Conservation (phyloP, 2,797 vertebrate species). For the Darevskia mixta region DNA sequence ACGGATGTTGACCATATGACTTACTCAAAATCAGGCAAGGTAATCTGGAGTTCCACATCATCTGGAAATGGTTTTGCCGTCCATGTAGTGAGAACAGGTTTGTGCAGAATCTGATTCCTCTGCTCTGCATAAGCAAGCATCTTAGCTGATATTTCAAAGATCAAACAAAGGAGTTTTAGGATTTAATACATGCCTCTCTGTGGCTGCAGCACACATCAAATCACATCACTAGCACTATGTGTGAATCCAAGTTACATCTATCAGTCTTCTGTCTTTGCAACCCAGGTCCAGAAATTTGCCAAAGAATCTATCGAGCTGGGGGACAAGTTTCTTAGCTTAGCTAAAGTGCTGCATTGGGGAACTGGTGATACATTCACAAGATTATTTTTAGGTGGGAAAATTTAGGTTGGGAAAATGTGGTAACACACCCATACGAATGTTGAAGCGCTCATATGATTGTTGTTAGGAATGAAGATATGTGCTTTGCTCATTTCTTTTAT, state of each 20-base stretch:
- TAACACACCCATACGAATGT: not conserved
- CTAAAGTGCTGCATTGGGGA: not conserved
- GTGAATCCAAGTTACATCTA: not conserved
- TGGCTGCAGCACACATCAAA: slow-evolving; percentile 6
- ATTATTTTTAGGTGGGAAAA: not conserved
- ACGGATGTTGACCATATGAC: slow-evolving; percentile 25
- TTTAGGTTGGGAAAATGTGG: not conserved
- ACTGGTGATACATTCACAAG: not conserved
- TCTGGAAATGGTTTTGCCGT: not conserved
- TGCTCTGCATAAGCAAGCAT: not conserved
- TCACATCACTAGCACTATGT: not conserved
- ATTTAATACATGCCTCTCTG: not conserved
- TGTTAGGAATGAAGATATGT: not conserved
- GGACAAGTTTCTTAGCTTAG: not conserved
- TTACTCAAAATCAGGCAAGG: slow-evolving; percentile 29
- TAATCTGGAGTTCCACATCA: slow-evolving; percentile 28
- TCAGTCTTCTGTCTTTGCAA: not conserved
- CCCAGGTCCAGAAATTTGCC: not conserved
- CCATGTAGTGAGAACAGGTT: slow-evolving; percentile 20
- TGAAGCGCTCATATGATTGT: not conserved
- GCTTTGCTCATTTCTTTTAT: not conserved
- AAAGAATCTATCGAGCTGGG: not conserved
- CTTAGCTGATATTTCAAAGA: slow-evolving; percentile 18
- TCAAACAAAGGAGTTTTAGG: slow-evolving; percentile 14
- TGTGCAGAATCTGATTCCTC: slow-evolving; percentile 12